These are phyloP conservation scores for Trematomus bernacchii DNA, from an alignment of 2,797 vertebrate species.

Conservation along the genomic window DNA sequence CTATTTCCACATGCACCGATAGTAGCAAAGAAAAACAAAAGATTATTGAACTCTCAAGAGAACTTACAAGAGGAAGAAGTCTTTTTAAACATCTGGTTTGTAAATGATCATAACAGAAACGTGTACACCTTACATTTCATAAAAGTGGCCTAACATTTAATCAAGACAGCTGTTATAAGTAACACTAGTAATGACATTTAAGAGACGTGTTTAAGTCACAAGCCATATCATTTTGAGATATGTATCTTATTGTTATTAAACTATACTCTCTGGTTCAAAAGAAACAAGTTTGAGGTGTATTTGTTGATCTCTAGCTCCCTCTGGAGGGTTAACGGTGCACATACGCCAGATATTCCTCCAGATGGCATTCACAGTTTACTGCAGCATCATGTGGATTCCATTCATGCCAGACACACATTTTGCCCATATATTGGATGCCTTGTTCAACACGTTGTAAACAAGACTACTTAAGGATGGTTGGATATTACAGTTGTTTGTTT, in stretches of 20 bases:
- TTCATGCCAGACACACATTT: not conserved
- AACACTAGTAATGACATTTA: not conserved
- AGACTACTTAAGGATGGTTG: not conserved
- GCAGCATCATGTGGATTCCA: not conserved
- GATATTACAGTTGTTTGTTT: not conserved
- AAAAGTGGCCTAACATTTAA: not conserved
- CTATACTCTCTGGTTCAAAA: not conserved
- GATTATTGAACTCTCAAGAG: not conserved
- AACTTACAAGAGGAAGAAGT: not conserved
- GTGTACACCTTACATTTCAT: not conserved
- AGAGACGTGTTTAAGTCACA: not conserved
- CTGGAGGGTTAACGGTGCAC: conserved; percentile 61
- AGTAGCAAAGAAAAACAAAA: not conserved
- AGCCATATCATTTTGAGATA: not conserved
- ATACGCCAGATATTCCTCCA: conserved; percentile 1
- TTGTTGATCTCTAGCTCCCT: conserved; percentile 66
- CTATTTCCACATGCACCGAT: conserved; percentile 16
- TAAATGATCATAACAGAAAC: not conserved
- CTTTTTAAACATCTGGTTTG: conserved; percentile 14
- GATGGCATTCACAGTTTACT: not conserved
- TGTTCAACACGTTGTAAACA: not conserved
- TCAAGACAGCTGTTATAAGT: not conserved
- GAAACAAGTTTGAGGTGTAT: not conserved
- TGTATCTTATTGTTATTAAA: not conserved
- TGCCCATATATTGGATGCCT: not conserved